A percentile compares a stretch with the other conserved stretches of the same genome.
Evolutionary conservation across 2,113 vertebrate genomes (phyloP).

Genomic region (Leptodactylus fuscus): DNA sequence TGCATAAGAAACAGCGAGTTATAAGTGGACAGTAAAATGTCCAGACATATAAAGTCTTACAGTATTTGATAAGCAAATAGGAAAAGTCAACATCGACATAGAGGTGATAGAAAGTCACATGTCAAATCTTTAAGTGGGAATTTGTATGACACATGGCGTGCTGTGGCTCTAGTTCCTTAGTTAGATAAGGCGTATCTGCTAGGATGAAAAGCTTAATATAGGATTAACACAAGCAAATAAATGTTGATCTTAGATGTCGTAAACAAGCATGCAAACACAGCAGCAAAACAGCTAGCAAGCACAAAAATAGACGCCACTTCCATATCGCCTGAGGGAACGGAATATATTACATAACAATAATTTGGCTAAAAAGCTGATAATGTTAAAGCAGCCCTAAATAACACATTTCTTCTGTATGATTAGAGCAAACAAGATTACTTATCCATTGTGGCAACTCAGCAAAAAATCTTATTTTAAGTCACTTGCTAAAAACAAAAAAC

Average conservation of each 20-base stretch:
- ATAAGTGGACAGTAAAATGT: background rate
- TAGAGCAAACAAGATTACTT: constrained; percentile 6
- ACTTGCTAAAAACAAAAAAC: background rate
- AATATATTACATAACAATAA: constrained; percentile 38
- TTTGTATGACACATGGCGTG: background rate
- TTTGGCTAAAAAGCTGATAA: constrained; percentile 31
- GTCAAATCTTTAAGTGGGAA: background rate
- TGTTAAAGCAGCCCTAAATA: constrained; percentile 1
- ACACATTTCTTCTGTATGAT: background rate
- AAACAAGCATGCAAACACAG: constrained; percentile 23
- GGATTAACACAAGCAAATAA: constrained; percentile 14
- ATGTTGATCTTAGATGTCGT: constrained; percentile 27
- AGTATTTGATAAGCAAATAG: background rate
- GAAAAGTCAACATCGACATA: background rate
- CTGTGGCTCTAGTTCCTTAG: background rate
- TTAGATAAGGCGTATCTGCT: constrained; percentile 3
- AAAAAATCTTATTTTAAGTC: background rate
- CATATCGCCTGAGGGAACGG: constrained; percentile 6
- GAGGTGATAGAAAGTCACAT: constrained; percentile 6
- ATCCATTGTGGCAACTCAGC: background rate
- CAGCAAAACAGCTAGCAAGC: constrained; percentile 37
- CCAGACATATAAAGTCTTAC: background rate
- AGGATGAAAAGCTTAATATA: background rate
- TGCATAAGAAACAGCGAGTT: background rate
- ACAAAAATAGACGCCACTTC: constrained; percentile 22